Conservation (phyloP, 2,113 vertebrate genomes). For the Gambusia affinis region DNA sequence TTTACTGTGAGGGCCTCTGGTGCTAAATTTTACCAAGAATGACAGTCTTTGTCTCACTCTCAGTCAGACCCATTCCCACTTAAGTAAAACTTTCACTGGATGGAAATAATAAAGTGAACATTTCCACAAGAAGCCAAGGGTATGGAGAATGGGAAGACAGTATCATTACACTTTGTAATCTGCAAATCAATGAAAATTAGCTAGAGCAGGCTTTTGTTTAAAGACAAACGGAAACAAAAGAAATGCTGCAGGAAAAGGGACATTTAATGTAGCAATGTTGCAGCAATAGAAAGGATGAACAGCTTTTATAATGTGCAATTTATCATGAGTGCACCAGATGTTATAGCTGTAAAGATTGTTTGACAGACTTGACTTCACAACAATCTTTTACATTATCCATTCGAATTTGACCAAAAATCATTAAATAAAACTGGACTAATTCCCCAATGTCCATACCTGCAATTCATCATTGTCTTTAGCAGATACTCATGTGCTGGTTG, state of each 20-base stretch:
- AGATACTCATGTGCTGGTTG: background rate
- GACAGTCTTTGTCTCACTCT: slow-evolving; percentile 35
- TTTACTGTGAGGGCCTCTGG: slow-evolving; percentile 23
- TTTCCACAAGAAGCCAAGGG: background rate
- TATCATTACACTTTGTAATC: background rate
- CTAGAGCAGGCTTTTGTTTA: background rate
- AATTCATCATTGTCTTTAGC: background rate
- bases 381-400: background rate
- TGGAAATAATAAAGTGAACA: background rate
- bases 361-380: background rate
- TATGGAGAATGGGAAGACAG: background rate
- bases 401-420: background rate
- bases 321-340: background rate
- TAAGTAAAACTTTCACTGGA: slow-evolving; percentile 1
- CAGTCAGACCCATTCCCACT: background rate
- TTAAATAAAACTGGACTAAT: background rate
- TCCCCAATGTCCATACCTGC: background rate
- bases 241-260: too few relatives aligned
- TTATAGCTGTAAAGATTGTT: background rate
- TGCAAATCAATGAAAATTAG: background rate
- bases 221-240: background rate
- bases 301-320: slow-evolving; percentile 2
- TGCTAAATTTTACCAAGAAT: slow-evolving; percentile 14
- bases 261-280: background rate
- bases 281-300: background rate